Evolutionary conservation across 2,797 vertebrate genomes (phyloP).

Genomic region (Amblyopsis hoosieri): DNA sequence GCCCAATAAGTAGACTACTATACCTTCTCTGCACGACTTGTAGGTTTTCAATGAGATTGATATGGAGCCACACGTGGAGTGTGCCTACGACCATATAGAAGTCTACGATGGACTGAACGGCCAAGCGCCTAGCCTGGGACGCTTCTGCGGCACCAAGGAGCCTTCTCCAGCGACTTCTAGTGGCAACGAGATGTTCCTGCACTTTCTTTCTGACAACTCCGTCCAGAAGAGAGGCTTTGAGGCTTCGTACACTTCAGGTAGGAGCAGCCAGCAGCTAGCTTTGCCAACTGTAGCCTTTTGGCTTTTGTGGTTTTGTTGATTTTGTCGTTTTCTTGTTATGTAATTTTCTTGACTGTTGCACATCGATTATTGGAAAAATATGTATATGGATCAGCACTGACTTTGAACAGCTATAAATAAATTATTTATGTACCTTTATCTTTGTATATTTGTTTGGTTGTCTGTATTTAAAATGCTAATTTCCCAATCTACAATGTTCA

Average conservation of each 20-base stretch:
- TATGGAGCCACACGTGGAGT: slow-evolving; percentile 93
- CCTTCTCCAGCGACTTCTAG: slow-evolving; percentile 85
- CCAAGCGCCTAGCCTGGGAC: slow-evolving; percentile 80
- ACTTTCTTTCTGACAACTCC: slow-evolving; percentile 93
- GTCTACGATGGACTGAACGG: slow-evolving; percentile 84
- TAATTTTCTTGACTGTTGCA: no score
- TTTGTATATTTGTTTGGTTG: not conserved
- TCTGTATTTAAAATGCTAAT: not conserved
- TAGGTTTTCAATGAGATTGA: slow-evolving; percentile 92
- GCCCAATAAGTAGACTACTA: not conserved
- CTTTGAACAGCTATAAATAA: no score
- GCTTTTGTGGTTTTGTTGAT: no score
- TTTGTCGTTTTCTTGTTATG: no score
- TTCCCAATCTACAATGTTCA: no score
- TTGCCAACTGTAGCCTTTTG: not conserved
- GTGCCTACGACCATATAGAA: slow-evolving; percentile 93
- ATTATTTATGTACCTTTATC: no score
- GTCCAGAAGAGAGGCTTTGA: slow-evolving; percentile 95
- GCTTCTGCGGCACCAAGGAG: slow-evolving; percentile 90
- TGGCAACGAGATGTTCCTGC: slow-evolving; percentile 85
- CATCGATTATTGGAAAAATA: no score
- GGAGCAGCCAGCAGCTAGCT: not conserved
- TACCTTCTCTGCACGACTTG: not conserved
- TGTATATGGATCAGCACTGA: no score
- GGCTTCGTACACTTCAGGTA: slow-evolving; percentile 88